Percentiles rank a stretch among this genome's conserved stretches.
phyloP scores from a whole-genome alignment of 2,888 invertebrate species.

The Macrophya annulata region DNA sequence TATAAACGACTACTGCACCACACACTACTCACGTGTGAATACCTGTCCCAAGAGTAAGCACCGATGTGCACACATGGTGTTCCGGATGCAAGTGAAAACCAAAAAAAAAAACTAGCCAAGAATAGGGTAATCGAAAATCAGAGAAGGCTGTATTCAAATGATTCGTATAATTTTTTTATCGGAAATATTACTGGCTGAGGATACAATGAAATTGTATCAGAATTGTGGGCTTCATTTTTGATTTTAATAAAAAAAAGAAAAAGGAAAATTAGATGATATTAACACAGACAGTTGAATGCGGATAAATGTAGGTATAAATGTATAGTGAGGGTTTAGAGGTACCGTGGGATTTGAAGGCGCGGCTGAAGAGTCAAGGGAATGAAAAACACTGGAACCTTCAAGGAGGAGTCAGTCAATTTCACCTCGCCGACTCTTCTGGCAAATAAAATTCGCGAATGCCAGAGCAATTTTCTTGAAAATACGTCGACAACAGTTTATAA shows the following conservation, averaged over 20 bases:
- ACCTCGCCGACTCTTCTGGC: conserved; percentile 22
- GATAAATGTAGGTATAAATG: neutral
- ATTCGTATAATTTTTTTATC: neutral
- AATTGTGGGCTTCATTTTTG: neutral
- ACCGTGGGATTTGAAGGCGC: conserved; percentile 29
- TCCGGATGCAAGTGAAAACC: neutral
- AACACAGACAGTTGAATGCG: neutral
- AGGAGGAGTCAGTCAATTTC: conserved; percentile 42
- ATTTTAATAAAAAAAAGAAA: neutral
- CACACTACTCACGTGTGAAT: neutral
- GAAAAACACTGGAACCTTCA: conserved; percentile 35
- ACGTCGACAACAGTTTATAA: neutral
- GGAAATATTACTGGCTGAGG: neutral
- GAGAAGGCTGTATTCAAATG: neutral
- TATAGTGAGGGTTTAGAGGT: conserved; percentile 1
- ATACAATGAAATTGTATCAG: neutral
- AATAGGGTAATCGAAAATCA: neutral
- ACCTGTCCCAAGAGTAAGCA: neutral
- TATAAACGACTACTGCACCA: neutral
- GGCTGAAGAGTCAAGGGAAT: conserved; percentile 20
- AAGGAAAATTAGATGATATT: neutral
- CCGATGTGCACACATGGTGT: neutral
- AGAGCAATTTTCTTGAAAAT: conserved; percentile 39
- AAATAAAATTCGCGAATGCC: conserved; percentile 33
- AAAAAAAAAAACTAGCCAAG: neutral